phyloP scores from a whole-genome alignment of 2,888 invertebrate genomes.

The Tiphia femorata region DNA sequence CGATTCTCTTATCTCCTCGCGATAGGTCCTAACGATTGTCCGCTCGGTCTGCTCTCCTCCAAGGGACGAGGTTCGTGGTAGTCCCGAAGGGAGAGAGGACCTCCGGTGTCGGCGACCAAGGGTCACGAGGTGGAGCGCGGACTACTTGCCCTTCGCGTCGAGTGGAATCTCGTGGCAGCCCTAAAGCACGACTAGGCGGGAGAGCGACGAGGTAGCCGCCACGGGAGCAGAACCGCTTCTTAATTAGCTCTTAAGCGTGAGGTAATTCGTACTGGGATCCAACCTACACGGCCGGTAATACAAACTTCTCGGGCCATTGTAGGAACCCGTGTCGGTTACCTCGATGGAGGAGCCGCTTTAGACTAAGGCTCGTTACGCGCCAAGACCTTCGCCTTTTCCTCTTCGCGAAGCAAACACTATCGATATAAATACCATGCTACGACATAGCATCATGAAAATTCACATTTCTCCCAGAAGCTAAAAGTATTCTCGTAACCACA shows the following conservation, averaged over 20 bases:
- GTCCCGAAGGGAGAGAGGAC: too few species aligned
- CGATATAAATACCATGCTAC: too few species aligned
- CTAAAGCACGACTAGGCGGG: background rate
- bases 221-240: too few species aligned
- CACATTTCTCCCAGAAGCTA: too few species aligned
- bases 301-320: constrained; percentile 44
- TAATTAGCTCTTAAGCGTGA: constrained; percentile 50
- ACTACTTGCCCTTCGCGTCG: background rate
- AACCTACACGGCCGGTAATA: constrained; percentile 36
- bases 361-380: constrained; percentile 26
- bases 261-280: constrained; percentile 43
- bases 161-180: background rate
- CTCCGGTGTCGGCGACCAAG: too few species aligned
- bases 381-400: background rate
- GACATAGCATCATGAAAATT: too few species aligned
- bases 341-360: constrained; percentile 29
- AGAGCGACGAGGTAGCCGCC: too few species aligned
- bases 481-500: too few species aligned
- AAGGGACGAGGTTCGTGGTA: constrained; percentile 20
- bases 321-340: constrained; percentile 43
- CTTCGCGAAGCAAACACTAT: too few species aligned
- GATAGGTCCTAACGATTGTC: constrained; percentile 61
- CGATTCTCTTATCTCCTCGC: constrained; percentile 58
- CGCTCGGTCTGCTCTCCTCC: constrained; percentile 49
- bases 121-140: too few species aligned